A percentile compares a stretch with the other conserved stretches of the same genome.
Conservation (phyloP, 2,797 vertebrate genomes). For the Adrianichthys oophorus region DNA sequence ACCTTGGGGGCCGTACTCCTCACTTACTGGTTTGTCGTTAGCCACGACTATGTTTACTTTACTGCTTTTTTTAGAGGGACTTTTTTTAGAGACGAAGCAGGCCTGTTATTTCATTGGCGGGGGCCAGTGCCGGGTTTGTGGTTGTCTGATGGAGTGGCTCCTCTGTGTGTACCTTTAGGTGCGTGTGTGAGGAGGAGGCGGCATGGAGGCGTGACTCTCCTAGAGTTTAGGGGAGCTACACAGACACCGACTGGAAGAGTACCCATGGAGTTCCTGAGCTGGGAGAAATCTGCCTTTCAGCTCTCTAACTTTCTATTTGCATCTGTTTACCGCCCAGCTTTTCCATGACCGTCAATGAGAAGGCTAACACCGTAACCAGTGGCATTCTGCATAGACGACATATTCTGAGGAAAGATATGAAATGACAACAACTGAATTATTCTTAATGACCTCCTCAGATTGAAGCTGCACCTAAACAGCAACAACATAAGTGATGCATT, state of each 20-base stretch:
- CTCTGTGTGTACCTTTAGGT: background rate
- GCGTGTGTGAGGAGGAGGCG: slow-evolving; percentile 5
- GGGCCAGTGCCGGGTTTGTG: slow-evolving; percentile 53
- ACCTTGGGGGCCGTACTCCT: slow-evolving; percentile 61
- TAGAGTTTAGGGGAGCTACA: slow-evolving; percentile 26
- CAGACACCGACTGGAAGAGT: slow-evolving; percentile 1
- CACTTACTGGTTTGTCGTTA: slow-evolving; percentile 73
- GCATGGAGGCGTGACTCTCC: slow-evolving; percentile 38
- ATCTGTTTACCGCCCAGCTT: too few species aligned
- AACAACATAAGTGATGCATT: slow-evolving; percentile 17
- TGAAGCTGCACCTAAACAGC: slow-evolving; percentile 17
- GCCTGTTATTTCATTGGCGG: slow-evolving; percentile 78
- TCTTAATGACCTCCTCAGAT: background rate
- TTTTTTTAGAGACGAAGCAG: slow-evolving; percentile 73
- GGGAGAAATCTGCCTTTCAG: background rate
- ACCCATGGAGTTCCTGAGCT: slow-evolving; percentile 2
- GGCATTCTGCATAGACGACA: too few species aligned
- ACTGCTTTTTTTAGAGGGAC: slow-evolving; percentile 74
- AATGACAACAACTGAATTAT: slow-evolving; percentile 5
- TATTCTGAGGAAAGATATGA: background rate
- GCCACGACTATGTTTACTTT: slow-evolving; percentile 69
- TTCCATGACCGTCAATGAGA: too few species aligned
- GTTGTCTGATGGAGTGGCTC: slow-evolving; percentile 73
- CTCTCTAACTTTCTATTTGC: too few species aligned
- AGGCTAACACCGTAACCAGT: too few species aligned